Evolutionary conservation across 2,113 vertebrate species (phyloP).

Genomic region (Cavia porcellus): DNA sequence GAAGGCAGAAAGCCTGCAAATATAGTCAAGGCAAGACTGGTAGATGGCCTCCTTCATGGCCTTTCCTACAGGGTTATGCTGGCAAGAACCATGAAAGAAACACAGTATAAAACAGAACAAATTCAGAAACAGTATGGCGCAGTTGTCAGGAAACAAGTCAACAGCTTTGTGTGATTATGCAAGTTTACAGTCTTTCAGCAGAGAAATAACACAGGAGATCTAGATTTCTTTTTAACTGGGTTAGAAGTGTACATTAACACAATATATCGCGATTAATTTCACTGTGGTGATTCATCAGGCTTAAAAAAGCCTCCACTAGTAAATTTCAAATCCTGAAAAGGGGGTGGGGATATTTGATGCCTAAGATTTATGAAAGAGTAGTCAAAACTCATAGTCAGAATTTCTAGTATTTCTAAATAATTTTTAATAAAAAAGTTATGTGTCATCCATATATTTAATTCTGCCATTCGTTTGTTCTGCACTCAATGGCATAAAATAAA

Average conservation of each 20-base stretch:
- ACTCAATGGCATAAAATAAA: slow-evolving; percentile 44
- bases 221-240: background rate
- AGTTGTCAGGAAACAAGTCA: background rate
- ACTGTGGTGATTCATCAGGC: background rate
- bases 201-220: background rate
- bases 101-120: background rate
- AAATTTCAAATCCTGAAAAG: background rate
- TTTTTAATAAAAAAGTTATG: slow-evolving; percentile 14
- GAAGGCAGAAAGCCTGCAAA: background rate
- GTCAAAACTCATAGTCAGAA: background rate
- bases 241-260: background rate
- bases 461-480: background rate
- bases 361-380: background rate
- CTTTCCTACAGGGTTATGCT: background rate
- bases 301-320: background rate
- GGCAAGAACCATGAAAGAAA: background rate
- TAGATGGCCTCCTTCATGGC: background rate
- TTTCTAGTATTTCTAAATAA: slow-evolving; percentile 25
- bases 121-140: slow-evolving; percentile 5
- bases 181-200: background rate
- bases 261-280: background rate
- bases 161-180: background rate
- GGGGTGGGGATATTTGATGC: background rate
- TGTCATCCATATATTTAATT: background rate
- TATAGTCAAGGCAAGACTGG: background rate